These are phyloP conservation scores for Gadopsis marmoratus DNA, from an alignment of 2,797 vertebrate species.

Conservation along the genomic window DNA sequence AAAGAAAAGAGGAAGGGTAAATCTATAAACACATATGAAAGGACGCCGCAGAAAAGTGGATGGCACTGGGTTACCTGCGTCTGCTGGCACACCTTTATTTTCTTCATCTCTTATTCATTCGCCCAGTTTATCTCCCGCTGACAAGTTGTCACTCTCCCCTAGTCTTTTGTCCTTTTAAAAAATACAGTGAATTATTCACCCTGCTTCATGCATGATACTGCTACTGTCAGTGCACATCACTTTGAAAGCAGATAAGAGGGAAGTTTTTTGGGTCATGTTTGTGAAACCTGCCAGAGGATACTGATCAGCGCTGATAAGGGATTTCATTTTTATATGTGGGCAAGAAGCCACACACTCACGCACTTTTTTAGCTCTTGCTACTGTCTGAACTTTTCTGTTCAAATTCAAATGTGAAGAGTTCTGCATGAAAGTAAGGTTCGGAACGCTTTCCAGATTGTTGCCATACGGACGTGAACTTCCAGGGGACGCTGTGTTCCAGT, in stretches of 20 bases:
- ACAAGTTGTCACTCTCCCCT: conserved; percentile 81
- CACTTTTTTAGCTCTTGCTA: neutral
- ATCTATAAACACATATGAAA: conserved; percentile 60
- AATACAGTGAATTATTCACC: conserved; percentile 82
- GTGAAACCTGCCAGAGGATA: conserved; percentile 67
- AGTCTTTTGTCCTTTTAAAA: conserved; percentile 82
- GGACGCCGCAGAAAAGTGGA: conserved; percentile 36
- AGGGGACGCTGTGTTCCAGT: neutral
- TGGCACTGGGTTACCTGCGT: conserved; percentile 56
- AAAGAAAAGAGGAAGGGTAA: conserved; percentile 21
- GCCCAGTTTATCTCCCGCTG: conserved; percentile 76
- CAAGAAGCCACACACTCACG: conserved; percentile 20
- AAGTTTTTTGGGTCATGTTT: conserved; percentile 76
- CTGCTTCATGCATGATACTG: conserved; percentile 73
- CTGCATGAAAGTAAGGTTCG: neutral
- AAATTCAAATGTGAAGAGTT: conserved; percentile 25
- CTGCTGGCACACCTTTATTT: conserved; percentile 63
- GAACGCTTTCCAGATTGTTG: neutral
- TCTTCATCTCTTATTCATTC: conserved; percentile 75
- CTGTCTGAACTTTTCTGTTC: conserved; percentile 19
- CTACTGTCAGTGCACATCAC: conserved; percentile 77
- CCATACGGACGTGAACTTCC: neutral
- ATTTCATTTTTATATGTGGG: conserved; percentile 39
- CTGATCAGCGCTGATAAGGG: conserved; percentile 61
- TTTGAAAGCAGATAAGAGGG: conserved; percentile 73